Evolutionary conservation across 2,113 vertebrate genomes (phyloP), one percentile per base, ranked within the genome.

Genomic region (Ariopsis seemanni): DNA sequence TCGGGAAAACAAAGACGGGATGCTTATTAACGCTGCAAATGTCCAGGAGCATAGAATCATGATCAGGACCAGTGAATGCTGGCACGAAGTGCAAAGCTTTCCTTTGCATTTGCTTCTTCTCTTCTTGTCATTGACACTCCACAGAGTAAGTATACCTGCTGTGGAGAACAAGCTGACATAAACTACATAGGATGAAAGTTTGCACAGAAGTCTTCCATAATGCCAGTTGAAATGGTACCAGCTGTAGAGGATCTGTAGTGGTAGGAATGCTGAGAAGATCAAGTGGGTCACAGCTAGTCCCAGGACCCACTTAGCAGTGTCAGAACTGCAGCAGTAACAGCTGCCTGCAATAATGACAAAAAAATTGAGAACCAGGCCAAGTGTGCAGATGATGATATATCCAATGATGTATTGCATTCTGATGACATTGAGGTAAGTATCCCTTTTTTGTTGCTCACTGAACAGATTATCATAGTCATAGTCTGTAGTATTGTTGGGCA

Each of bases 1-100:
- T 57, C 90, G 82, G 55, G 84, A 90, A 77, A 82, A 63, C 34
- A 90, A 78, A 0, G 90, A 89, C 2, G 90, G 88, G 15, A 27
- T 27, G 55, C 80, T 74, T 34, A 89, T 27, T 67, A 90, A 7
- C 1, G 57, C 75, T 27, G 53, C 86, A 25, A 85, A n/a, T 11
- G 42, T 63, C 84, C 88, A 90, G 15, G 90, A 84, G 55, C 69
- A 52, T 17, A 85, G 52, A 50, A 87, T 50, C 6, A 89, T 50
- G 83, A 83, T 12, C 10, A 69, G 48, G 62, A 55, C 52, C n/a
- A n/a, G 27, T 5, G 75, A 78, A 27, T 27, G 25, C 11, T 15
- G 10, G 5, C 53, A 27, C 27, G 12, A 14, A 14, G 11, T 4
- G 22, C 62, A 67, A 5, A 8, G 18, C 7, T 12, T 60, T n/a